These are phyloP conservation scores for Columba guinea DNA, from an alignment of 2,797 vertebrate species.

Conservation along the genomic window DNA sequence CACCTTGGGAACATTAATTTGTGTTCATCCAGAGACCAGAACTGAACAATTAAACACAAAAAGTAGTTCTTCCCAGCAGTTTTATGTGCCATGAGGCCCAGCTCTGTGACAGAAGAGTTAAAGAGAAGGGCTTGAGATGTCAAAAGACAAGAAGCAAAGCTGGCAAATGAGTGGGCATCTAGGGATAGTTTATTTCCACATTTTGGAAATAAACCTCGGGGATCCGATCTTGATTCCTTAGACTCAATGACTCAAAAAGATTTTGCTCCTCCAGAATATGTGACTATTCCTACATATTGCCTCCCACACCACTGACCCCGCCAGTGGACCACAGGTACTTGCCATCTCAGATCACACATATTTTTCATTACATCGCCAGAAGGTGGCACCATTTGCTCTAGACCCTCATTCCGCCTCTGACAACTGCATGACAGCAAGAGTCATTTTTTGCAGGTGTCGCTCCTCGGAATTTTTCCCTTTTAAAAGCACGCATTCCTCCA, in stretches of 20 bases:
- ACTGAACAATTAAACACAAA: fast-evolving
- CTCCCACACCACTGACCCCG: background rate
- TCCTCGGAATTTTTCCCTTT: background rate
- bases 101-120: background rate
- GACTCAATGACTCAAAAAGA: fast-evolving
- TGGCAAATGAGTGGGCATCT: background rate
- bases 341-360: fast-evolving
- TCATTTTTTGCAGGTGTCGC: background rate
- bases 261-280: background rate
- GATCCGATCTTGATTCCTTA: fast-evolving
- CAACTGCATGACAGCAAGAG: background rate
- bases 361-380: background rate
- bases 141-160: background rate
- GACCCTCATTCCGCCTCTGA: background rate
- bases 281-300: background rate
- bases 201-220: background rate
- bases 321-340: fast-evolving
- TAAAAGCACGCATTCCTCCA: background rate
- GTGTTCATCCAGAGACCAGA: background rate
- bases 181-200: background rate
- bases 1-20: background rate
- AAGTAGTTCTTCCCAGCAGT: background rate
- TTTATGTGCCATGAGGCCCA: background rate
- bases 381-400: background rate
- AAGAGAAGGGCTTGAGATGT: background rate